Evolutionary conservation across 2,113 vertebrate genomes (phyloP), one percentile per base, ranked within the genome.

Genomic region (Scortum barcoo): DNA sequence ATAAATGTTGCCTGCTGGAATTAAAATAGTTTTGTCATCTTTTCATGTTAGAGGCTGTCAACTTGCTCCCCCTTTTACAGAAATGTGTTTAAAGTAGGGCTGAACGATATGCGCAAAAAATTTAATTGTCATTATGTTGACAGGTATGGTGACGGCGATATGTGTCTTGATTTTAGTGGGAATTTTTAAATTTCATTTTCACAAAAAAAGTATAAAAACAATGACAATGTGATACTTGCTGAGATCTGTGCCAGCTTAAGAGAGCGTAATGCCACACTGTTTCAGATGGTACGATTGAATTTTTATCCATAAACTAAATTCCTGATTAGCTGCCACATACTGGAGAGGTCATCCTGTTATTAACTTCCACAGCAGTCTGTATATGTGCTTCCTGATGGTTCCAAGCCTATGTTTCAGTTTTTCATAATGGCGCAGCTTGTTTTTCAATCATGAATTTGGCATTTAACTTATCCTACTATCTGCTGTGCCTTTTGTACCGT

Each of bases 401-500:
- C 58, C 60, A 62, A 24, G 58, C 36, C 62, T 53, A 75, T 24
- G 22, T 26, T 56, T 58, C 19, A 3, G 19, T 76, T 80, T 70
- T 28, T 56, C 36, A 72, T 78, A 60, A 78, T 78, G 38, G 24
- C n/a, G 36, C 13, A 7, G 6, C 44, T 79, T 83, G 9, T 83
- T 79, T 71, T 74, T 60, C 66, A 28, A 60, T 80, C 33, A 69
- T 28, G 71, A 48, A 76, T 86, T 80, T 78, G 63, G 50, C 62
- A 60, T 74, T 73, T 58, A 72, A 86, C 28, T 14, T 50, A 20
- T 60, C 7, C 56, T 12, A 0, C 54, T 77, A 62, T 83, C 75
- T 76, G 51, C 33, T 12, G 22, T 33, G 54, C 44, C 12, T 77
- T 78, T 86, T 63, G 19, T 70, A 38, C 57, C 33, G 50, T 24